Evolutionary conservation across 2,888 invertebrate species (phyloP), one percentile per base, ranked within the genome.

Genomic region (Julus scandinavius): DNA sequence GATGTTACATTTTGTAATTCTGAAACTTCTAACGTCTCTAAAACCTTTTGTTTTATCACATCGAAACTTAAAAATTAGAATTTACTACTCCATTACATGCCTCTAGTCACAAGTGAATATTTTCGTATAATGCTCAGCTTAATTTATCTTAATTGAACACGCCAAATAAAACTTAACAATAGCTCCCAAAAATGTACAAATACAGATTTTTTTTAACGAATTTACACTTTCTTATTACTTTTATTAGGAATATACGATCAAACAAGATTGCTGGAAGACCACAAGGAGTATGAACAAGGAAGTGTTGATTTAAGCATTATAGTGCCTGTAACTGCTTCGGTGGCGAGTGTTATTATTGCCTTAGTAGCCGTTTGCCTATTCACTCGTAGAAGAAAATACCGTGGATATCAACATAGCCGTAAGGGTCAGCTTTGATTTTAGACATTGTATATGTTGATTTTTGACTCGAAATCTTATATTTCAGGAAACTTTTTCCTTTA

Each of bases 281-380:
- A 58, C 20, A 87, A 88, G 41, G 86, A 88, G 20, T 85, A 80
- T 20, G 63, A 85, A 58, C 89, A 88, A 87, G 83, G 85, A 17
- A 86, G 88, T 15, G 72, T 87, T 7, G 88, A 89, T 83, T 88
- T 89, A n/a, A 88, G 87, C 83, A 54, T 89, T 17, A 87, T 89
- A 17, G 86, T 89, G 49, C 89, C 89, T 58, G 83, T 89, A 29
- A 83, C 87, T 20, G 89, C 88, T 50, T 89, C 89, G 5, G 80
- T 88, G 49, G 89, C 88, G 3, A 89, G 89, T 86, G 63, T 89
- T 38, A 87, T 88, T 72, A 87, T 89, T 45, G 89, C 89, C 58
- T 87, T 87, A 49, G 72, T 89, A 40, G 89, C 88, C 80, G 88
- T 89, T 63, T 89, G 89, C 45, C 88, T 88, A 40, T 89, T 88